Conservation (phyloP, 2,888 invertebrate species). For the Phrixothrix hirtus region DNA sequence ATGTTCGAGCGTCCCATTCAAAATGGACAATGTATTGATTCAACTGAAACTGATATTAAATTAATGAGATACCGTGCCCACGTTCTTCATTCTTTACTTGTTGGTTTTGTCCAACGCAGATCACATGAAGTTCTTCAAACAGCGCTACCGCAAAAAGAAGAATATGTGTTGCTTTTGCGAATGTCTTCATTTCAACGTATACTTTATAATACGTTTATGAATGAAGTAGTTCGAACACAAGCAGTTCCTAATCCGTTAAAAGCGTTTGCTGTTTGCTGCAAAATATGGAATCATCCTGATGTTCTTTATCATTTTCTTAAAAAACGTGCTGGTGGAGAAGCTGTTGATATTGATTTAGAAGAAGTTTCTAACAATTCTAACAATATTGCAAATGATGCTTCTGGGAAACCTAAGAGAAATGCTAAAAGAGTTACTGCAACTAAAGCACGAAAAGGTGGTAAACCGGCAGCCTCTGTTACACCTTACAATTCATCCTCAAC, state of each 20-base stretch:
- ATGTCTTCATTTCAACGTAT: slow-evolving; percentile 90
- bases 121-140: slow-evolving; percentile 91
- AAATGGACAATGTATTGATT: slow-evolving; percentile 97
- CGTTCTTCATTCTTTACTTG: slow-evolving; percentile 89
- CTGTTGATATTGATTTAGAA: slow-evolving; percentile 80
- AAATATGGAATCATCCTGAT: slow-evolving; percentile 97
- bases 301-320: slow-evolving; percentile 85
- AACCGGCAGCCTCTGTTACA: slow-evolving; percentile 62
- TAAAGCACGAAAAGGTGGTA: slow-evolving; percentile 52
- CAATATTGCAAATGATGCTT: slow-evolving; percentile 43
- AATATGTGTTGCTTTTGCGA: slow-evolving; percentile 85
- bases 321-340: slow-evolving; percentile 77
- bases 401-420: slow-evolving; percentile 52
- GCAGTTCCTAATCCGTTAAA: slow-evolving; percentile 93
- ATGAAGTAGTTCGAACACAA: slow-evolving; percentile 83
- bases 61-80: slow-evolving; percentile 95
- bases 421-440: slow-evolving; percentile 45
- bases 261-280: slow-evolving; percentile 98
- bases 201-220: slow-evolving; percentile 92
- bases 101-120: slow-evolving; percentile 95
- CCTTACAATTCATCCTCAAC: slow-evolving; percentile 50
- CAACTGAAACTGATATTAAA: slow-evolving; percentile 90
- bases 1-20: slow-evolving; percentile 99
- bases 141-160: slow-evolving; percentile 92
- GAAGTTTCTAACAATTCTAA: slow-evolving; percentile 67